These are phyloP conservation scores for Psilopogon haemacephalus DNA, from an alignment of 2,113 vertebrate species.

Conservation along the genomic window DNA sequence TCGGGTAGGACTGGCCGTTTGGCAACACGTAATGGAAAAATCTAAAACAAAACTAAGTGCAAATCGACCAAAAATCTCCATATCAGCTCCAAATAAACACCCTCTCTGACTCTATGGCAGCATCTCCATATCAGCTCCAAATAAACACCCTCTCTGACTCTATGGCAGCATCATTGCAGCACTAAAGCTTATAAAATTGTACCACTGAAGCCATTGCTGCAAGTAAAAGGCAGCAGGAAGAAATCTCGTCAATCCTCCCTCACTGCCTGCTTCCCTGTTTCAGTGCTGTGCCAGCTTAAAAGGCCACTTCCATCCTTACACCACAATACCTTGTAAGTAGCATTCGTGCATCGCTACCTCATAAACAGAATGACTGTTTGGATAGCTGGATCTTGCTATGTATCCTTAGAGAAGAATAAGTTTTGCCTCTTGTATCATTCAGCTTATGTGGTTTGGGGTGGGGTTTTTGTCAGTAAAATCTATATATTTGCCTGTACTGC, in stretches of 20 bases:
- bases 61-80: not conserved
- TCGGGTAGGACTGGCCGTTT: not conserved
- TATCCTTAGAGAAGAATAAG: slow-evolving; percentile 1
- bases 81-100: not conserved
- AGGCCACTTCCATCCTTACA: not conserved
- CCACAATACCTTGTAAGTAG: not conserved
- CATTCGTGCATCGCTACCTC: slow-evolving; percentile 6
- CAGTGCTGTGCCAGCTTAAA: not conserved
- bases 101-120: not conserved
- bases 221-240: not conserved
- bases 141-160: not conserved
- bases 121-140: not conserved
- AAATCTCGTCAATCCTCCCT: not conserved
- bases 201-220: not conserved
- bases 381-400: slow-evolving; percentile 30
- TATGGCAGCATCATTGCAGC: not conserved
- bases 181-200: not conserved
- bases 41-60: not conserved
- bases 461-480: slow-evolving; percentile 13
- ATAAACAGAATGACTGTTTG: slow-evolving; percentile 52
- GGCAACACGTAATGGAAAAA: not conserved
- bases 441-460: not conserved
- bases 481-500: slow-evolving; percentile 8
- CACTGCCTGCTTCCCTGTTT: not conserved
- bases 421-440: not conserved